Conservation (phyloP, 64 coral and sea anemone species). For the Acropora yongei region DNA sequence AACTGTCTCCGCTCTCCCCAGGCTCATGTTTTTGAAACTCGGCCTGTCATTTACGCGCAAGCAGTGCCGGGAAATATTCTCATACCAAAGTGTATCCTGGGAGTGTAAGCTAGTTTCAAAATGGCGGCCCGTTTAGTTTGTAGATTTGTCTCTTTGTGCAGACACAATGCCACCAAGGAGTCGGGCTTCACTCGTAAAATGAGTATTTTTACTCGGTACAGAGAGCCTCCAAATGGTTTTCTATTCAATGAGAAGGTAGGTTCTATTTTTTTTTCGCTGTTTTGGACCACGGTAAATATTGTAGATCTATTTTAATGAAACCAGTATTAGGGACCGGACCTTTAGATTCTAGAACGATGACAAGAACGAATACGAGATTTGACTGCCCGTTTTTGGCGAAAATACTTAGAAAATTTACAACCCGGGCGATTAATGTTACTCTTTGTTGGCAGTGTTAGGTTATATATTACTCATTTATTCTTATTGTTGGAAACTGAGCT, state of each 20-base stretch:
- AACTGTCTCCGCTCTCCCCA: no score
- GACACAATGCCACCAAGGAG: constrained; percentile 15
- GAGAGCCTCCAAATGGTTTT: constrained; percentile 91
- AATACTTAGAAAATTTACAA: no score
- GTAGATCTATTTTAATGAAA: background rate
- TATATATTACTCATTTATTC: no score
- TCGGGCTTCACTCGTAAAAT: constrained; percentile 20
- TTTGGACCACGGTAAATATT: background rate
- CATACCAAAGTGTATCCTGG: background rate
- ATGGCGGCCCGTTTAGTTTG: constrained; percentile 62
- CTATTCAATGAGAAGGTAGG: constrained; percentile 93
- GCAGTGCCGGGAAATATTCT: background rate
- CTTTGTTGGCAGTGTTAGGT: no score
- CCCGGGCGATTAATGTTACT: no score
- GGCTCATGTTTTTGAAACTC: no score
- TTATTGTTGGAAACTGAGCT: no score
- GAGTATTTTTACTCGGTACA: constrained; percentile 85
- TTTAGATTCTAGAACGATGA: no score
- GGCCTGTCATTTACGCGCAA: background rate
- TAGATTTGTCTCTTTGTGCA: constrained; percentile 34
- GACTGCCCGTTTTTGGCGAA: no score
- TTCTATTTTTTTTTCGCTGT: background rate
- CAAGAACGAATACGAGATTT: no score
- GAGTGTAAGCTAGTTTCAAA: constrained; percentile 7
- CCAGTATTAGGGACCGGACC: no score